Evolutionary conservation across 2,797 vertebrate genomes (phyloP), one percentile per base, ranked within the genome.

Genomic region (Pelodytes ibericus): DNA sequence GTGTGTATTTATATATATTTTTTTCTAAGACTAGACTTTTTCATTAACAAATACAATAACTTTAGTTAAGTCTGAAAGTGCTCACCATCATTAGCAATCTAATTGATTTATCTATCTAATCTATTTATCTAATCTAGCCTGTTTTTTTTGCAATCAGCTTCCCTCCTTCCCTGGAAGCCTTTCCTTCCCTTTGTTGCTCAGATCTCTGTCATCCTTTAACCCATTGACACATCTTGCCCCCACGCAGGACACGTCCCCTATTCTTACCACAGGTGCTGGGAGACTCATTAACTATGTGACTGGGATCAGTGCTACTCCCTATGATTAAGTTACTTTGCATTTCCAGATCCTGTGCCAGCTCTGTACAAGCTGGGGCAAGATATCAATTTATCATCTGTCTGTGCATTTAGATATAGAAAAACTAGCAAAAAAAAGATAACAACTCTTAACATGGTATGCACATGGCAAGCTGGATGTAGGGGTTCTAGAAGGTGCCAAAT

Each of bases 321-420:
- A n/a, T 74, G 51, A 41, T 57, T 74, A 58, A 47, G 25, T 20
- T 26, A 47, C 7, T 60, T 30, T n/a, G 58, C 15, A 29, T 60
- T 15, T 26, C 25, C 25, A 58, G 58, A 62, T 44, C 41, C 15
- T 26, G 27, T 72, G 47, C 58, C 58, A 62, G 18, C 62, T 10
- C 36, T 25, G 7, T 51, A 18, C 65, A 69, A 61, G 65, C 27
- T 49, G n/a, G 16, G 63, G 25, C 72, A 75, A n/a, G n/a, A n/a
- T n/a, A n/a, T n/a, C 20, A 56, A 49, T 20, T 15, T 7, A 8
- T 10, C n/a, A 13, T 22, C 49, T 22, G n/a, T 7, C 49, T 11
- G 4, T 24, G 49, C 49, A n/a, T 11, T 7, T 20, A 24, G 49
- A 53, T 47, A 47, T 4, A 18, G 11, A 47, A 47, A 47, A 47